These are phyloP conservation scores for Argya squamiceps DNA, from an alignment of 2,797 vertebrate species.

Conservation along the genomic window DNA sequence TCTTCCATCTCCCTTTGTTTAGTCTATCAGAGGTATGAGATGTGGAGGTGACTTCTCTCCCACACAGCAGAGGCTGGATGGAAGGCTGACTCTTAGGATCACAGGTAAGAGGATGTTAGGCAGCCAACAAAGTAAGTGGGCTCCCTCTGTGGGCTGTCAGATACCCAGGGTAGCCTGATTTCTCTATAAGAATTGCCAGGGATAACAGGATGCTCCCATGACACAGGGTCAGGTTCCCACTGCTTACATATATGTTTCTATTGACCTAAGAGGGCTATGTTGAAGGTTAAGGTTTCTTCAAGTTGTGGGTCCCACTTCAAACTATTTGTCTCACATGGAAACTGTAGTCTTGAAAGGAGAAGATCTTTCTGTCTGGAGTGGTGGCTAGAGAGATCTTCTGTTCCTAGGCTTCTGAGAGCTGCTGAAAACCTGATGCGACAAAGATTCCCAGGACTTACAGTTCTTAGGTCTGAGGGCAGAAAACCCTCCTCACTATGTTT, in stretches of 20 bases:
- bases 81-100: not conserved
- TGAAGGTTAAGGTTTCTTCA: not conserved
- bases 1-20: not conserved
- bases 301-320: not conserved
- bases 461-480: not conserved
- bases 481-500: not conserved
- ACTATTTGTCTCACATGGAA: not conserved
- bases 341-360: not conserved
- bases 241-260: not conserved
- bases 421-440: not conserved
- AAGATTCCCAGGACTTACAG: not conserved
- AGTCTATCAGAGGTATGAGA: not conserved
- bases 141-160: not conserved
- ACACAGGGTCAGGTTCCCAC: constrained; percentile 13
- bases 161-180: not conserved
- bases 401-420: not conserved
- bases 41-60: not conserved
- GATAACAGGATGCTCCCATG: constrained; percentile 34
- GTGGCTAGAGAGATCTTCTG: not conserved
- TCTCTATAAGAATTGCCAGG: not conserved
- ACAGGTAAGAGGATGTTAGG: not conserved
- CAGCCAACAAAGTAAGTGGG: not conserved
- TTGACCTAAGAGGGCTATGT: not conserved
- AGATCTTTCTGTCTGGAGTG: not conserved
- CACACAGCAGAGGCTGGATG: not conserved